Evolutionary conservation across 1,140 invertebrate genomes (phyloP).

Genomic region (Lepeophtheirus salmonis): DNA sequence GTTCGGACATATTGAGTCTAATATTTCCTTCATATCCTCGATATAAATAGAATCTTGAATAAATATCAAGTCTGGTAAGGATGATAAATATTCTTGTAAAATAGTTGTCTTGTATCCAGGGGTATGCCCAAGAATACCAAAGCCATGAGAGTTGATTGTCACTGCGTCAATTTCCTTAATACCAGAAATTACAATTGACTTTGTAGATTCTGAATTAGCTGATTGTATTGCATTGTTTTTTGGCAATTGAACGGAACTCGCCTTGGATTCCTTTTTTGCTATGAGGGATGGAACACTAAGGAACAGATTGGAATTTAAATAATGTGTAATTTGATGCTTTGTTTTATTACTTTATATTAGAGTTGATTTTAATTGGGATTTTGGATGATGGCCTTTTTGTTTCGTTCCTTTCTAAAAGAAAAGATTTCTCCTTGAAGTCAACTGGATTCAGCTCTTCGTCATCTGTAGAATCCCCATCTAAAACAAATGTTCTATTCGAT

Average conservation of each 20-base stretch:
- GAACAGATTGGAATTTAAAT: no score
- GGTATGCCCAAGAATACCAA: background rate
- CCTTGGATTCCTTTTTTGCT: no score
- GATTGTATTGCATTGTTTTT: no score
- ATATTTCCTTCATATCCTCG: background rate
- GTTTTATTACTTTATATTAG: background rate
- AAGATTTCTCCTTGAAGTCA: no score
- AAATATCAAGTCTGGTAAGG: background rate
- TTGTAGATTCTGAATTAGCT: background rate
- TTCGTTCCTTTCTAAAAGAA: no score
- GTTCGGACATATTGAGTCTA: no score
- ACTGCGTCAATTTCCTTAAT: background rate
- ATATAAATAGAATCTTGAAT: background rate
- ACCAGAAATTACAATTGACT: background rate
- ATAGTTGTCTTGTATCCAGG: background rate
- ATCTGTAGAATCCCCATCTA: no score
- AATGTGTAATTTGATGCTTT: background rate
- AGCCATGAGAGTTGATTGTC: background rate
- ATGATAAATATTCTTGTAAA: background rate
- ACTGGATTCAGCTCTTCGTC: no score
- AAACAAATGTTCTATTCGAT: background rate
- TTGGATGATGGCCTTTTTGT: no score
- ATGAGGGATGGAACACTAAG: no score
- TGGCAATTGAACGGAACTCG: background rate
- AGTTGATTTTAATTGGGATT: background rate